Evolutionary conservation across 2,888 invertebrate species (phyloP), one percentile per base, ranked within the genome.

Genomic region (Ophioninae sp.): DNA sequence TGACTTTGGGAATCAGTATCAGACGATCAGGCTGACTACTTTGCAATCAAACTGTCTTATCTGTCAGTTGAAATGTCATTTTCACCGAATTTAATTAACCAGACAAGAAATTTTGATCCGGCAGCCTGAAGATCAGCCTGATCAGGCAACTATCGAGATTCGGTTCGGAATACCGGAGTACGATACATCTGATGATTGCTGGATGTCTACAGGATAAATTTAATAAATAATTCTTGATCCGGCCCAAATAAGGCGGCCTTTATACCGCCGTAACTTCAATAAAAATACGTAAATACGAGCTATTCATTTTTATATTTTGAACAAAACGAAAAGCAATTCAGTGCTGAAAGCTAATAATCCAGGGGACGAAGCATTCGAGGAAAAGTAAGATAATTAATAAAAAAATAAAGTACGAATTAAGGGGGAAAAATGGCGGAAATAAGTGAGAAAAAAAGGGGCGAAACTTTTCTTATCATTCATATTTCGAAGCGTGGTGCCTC

Each of bases 381-480:
- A 72, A 44, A 13, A 56, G 13, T 13, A 61, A n/a, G 41, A 64
- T 41, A 79, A 68, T 23, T 30, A 30, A 82, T 59, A 61, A 23
- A 58, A n/a, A 51, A 59, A 61, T 22, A 58, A 77, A 23, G 77
- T 44, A 63, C 65, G 63, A 79, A 63, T 77, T 77, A 61, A 63
- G 79, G 20, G 56, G 51, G 63, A 64, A 74, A 82, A 65, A 23
- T 74, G 51, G 30, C 41, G 69, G 74, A 69, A 78, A 67, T 61
- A 44, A 63, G 74, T 69, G 69, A 82, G 44, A 79, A 72, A 30
- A 30, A 30, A 30, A 30, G 30, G 30, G 69, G 51, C 61, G 69
- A 71, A 56, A 37, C 61, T 78, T 74, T 82, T 73, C 61, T 72
- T 61, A 56, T 79, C 41, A 44, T 22, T 56, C 63, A 56, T 81